phyloP scores from a whole-genome alignment of 2,888 invertebrate species.

The Dasypolia templi region DNA sequence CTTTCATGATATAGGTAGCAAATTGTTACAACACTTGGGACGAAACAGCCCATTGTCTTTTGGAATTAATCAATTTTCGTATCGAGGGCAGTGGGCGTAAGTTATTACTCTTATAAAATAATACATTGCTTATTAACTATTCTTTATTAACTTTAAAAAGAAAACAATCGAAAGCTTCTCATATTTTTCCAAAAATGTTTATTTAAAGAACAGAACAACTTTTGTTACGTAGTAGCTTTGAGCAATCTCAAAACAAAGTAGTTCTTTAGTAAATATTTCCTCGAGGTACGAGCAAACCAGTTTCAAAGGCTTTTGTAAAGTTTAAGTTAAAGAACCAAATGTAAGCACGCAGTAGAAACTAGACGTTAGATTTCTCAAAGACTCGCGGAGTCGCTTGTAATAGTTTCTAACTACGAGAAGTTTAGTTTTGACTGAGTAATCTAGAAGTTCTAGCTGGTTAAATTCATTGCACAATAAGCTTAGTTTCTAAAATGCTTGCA shows the following conservation, averaged over 20 bases:
- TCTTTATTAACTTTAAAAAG: not conserved
- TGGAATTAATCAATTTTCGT: too few species aligned
- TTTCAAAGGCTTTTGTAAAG: slow-evolving; percentile 22
- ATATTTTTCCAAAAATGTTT: not conserved
- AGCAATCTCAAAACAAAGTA: too few species aligned
- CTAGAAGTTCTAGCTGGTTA: not conserved
- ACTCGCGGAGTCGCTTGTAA: too few species aligned
- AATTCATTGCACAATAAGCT: not conserved
- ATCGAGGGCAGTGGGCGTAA: too few species aligned
- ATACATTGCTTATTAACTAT: too few species aligned
- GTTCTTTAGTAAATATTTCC: not conserved
- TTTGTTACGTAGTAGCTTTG: not conserved
- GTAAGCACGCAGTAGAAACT: not conserved
- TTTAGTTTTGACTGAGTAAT: not conserved
- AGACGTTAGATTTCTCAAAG: slow-evolving; percentile 14
- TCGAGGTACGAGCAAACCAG: slow-evolving; percentile 2
- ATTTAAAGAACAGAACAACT: not conserved
- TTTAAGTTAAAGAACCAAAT: slow-evolving; percentile 1
- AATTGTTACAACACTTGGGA: too few species aligned
- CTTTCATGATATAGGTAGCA: too few species aligned
- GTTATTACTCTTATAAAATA: too few species aligned
- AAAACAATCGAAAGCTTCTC: not conserved
- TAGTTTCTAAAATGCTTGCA: not conserved
- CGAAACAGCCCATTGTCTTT: too few species aligned
- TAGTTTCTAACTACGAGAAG: not conserved